Percentiles rank a stretch among this genome's conserved stretches.
These are phyloP conservation scores for Pantherophis vulpinus DNA, from an alignment of 2,797 vertebrate species.

Conservation along the genomic window DNA sequence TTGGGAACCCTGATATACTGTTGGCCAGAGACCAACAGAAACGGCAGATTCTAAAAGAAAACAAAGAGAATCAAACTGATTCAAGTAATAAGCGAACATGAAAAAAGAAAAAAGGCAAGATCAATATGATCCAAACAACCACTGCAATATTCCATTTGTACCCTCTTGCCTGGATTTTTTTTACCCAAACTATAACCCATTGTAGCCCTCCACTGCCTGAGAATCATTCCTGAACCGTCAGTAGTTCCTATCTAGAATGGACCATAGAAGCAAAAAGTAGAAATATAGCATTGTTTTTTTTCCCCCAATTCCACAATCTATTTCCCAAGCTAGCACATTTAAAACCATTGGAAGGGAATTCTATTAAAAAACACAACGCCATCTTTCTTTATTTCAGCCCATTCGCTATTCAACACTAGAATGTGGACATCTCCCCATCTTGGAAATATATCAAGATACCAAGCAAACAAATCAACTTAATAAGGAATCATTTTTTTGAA, in stretches of 20 bases:
- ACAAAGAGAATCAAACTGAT: slow-evolving; percentile 77
- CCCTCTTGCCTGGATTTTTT: slow-evolving; percentile 63
- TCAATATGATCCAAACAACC: slow-evolving; percentile 81
- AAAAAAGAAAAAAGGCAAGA: slow-evolving; percentile 71
- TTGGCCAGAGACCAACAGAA: slow-evolving; percentile 60
- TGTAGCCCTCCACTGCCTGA: not conserved
- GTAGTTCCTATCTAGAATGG: not conserved
- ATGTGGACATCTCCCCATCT: not conserved
- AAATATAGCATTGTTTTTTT: not conserved
- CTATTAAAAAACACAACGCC: not conserved
- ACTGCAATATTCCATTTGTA: slow-evolving; percentile 63
- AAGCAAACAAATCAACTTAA: not conserved
- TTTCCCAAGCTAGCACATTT: not conserved
- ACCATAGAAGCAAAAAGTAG: not conserved
- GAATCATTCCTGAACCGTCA: not conserved
- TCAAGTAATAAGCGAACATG: slow-evolving; percentile 73
- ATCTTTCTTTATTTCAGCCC: not conserved
- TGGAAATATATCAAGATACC: not conserved
- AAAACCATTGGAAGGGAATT: not conserved
- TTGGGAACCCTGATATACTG: slow-evolving; percentile 54
- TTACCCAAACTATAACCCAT: not conserved
- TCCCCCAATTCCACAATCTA: not conserved
- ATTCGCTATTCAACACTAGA: not conserved
- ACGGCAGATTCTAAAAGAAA: slow-evolving; percentile 70
- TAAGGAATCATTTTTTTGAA: not conserved